A percentile compares a stretch with the other conserved stretches of the same genome.
Evolutionary conservation across 2,888 invertebrate genomes (phyloP).

Genomic region (Hemaris fuciformis): DNA sequence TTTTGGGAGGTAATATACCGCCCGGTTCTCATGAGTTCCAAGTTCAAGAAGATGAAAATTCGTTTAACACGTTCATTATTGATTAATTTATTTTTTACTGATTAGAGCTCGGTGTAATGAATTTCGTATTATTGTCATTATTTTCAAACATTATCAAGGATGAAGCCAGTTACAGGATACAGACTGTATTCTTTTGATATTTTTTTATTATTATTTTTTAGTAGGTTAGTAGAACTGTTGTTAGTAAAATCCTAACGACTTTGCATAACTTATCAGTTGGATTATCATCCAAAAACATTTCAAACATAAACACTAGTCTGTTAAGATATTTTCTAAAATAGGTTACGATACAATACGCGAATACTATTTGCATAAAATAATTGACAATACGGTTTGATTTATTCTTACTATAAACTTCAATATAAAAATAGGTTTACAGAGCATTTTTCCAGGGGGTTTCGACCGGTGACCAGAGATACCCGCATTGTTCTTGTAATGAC

Average conservation of each 20-base stretch:
- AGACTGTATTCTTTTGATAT: neutral
- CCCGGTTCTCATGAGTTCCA: neutral
- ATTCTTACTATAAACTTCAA: no score
- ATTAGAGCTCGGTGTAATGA: neutral
- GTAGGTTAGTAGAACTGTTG: neutral
- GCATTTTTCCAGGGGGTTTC: no score
- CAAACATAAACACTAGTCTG: no score
- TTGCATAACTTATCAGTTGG: no score
- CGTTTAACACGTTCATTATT: neutral
- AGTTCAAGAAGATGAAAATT: constrained; percentile 9
- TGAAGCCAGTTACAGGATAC: neutral
- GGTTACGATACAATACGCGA: no score
- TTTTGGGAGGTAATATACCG: neutral
- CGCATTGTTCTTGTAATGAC: neutral
- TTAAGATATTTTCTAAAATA: no score
- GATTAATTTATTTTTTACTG: neutral
- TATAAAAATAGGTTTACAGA: no score
- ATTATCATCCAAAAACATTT: no score
- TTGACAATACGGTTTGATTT: no score
- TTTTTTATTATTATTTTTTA: neutral
- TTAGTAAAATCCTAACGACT: no score
- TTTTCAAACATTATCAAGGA: neutral
- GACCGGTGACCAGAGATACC: no score
- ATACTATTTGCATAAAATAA: no score
- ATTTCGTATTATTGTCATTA: neutral